Conservation (phyloP, 2,113 vertebrate genomes). For the Leiothrix lutea region DNA sequence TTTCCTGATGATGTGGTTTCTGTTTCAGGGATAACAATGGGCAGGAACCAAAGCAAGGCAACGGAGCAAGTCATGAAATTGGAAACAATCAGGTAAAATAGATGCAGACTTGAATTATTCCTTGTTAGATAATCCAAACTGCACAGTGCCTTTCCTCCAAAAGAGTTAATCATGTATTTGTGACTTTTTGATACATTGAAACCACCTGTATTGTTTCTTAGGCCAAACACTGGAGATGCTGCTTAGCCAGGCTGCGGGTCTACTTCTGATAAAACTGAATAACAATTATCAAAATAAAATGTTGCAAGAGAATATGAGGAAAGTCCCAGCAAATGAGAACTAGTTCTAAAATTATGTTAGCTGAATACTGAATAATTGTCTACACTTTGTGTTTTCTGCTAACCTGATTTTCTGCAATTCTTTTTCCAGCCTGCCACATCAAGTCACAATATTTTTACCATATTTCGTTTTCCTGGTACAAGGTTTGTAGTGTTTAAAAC, state of each 20-base stretch:
- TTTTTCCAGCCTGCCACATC: neutral
- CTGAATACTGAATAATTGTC: neutral
- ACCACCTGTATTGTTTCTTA: neutral
- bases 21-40: constrained; percentile 14
- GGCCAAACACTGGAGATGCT: neutral
- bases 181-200: neutral
- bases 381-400: neutral
- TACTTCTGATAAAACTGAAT: neutral
- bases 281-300: neutral
- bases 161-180: accelerated
- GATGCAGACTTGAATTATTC: neutral
- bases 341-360: neutral
- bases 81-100: constrained; percentile 17
- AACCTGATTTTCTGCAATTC: neutral
- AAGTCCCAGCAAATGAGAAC: neutral
- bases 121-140: neutral
- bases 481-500: constrained; percentile 45
- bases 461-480: neutral
- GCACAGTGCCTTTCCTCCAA: neutral
- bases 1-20: neutral
- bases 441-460: constrained; percentile 31
- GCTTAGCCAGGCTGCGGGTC: neutral
- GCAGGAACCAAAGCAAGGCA: constrained; percentile 30
- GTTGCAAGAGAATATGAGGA: neutral
- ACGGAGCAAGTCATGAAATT: neutral